Percentiles rank a stretch among this genome's conserved stretches.
These are phyloP conservation scores for Formicarius rufipectus DNA, from an alignment of 2,113 vertebrate genomes.

Conservation along the genomic window DNA sequence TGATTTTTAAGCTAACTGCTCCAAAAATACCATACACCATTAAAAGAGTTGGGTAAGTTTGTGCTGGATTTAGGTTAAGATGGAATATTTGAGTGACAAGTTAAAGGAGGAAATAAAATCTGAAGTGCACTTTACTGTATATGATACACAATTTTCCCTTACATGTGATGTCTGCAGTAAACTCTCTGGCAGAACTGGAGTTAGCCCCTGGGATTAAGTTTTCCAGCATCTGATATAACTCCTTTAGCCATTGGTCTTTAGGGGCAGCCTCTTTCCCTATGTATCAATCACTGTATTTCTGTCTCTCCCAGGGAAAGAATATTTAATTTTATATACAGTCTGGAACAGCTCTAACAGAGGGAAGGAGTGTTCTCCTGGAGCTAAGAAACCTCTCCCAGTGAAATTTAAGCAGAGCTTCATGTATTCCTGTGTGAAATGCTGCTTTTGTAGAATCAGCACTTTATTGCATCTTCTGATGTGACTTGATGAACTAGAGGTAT, in stretches of 20 bases:
- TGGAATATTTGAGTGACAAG: background rate
- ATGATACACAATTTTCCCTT: background rate
- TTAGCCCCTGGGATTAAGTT: background rate
- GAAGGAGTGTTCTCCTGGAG: background rate
- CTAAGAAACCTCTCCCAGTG: background rate
- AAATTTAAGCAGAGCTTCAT: background rate
- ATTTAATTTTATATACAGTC: background rate
- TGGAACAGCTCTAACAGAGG: background rate
- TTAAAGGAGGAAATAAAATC: background rate
- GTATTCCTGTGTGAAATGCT: background rate
- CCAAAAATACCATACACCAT: background rate
- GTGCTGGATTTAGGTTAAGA: background rate
- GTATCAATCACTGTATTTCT: background rate
- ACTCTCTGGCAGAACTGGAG: background rate
- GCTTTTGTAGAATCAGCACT: background rate
- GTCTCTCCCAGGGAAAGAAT: background rate
- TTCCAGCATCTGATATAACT: background rate
- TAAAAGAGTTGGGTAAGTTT: background rate
- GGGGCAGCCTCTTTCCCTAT: background rate
- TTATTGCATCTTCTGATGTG: background rate
- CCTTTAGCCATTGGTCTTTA: background rate
- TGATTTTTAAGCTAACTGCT: background rate
- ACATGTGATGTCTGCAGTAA: rapidly evolving
- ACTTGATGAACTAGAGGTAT: background rate
- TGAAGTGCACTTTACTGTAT: background rate